A percentile compares a stretch with the other conserved stretches of the same genome.
phyloP scores from a whole-genome alignment of 2,888 invertebrate species.

The Tethea ocularis region DNA sequence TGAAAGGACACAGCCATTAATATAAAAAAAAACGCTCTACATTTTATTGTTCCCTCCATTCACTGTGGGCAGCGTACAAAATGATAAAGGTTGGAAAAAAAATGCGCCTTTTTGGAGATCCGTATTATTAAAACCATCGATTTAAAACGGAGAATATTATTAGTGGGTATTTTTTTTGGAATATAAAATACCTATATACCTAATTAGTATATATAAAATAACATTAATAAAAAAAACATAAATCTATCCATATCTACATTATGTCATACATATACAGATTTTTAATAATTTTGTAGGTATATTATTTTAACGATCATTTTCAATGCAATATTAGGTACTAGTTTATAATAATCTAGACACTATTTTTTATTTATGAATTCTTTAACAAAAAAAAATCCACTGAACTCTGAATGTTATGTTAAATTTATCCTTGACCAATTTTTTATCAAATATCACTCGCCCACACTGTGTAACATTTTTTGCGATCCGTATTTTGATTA shows the following conservation, averaged over 20 bases:
- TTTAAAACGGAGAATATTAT: too few relatives aligned
- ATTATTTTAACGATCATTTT: too few relatives aligned
- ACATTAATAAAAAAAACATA: too few relatives aligned
- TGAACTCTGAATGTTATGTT: not conserved
- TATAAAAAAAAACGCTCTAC: conserved; percentile 58
- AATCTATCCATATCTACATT: too few relatives aligned
- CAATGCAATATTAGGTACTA: too few relatives aligned
- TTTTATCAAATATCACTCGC: conserved; percentile 42
- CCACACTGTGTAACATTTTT: conserved; percentile 65
- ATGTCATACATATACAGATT: too few relatives aligned
- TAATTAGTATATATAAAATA: too few relatives aligned
- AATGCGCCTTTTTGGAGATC: conserved; percentile 41
- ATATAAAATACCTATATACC: too few relatives aligned
- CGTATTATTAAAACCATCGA: conserved; percentile 3
- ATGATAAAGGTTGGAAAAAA: conserved; percentile 35
- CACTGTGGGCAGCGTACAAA: conserved; percentile 41
- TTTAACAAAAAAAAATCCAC: not conserved
- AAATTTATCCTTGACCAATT: conserved; percentile 10
- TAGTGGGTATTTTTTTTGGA: too few relatives aligned
- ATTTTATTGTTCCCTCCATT: conserved; percentile 65
- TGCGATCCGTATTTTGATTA: conserved; percentile 74
- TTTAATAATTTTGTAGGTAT: too few relatives aligned
- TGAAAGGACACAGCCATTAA: conserved; percentile 48
- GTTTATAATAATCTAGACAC: too few relatives aligned
- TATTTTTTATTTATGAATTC: not conserved